Evolutionary conservation across 2,888 invertebrate genomes (phyloP).

Genomic region (Rotaria socialis): DNA sequence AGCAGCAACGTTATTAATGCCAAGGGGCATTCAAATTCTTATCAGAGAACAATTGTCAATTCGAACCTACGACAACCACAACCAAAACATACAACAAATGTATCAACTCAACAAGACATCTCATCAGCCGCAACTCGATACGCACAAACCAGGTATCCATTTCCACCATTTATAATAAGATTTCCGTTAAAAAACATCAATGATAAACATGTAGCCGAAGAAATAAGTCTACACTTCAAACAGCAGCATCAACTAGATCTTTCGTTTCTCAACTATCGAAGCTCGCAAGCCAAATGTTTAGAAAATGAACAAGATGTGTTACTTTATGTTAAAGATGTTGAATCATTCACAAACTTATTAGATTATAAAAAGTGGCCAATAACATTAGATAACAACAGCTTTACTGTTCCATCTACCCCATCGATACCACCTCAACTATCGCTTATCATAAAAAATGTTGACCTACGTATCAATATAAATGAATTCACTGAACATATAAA

Average conservation of each 20-base stretch:
- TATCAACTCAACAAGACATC: background rate
- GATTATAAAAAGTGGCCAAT: background rate
- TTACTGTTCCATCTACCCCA: background rate
- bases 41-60: too few relatives aligned
- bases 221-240: background rate
- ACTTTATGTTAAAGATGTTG: background rate
- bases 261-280: background rate
- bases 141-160: slow-evolving; percentile 3
- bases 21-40: too few relatives aligned
- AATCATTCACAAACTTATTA: background rate
- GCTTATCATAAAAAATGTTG: background rate
- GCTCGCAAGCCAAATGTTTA: background rate
- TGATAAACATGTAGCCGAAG: background rate
- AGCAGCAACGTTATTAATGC: too few relatives aligned
- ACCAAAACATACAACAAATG: too few relatives aligned
- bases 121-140: background rate
- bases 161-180: background rate
- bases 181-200: background rate
- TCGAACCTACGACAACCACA: too few relatives aligned
- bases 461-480: background rate
- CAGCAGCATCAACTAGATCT: background rate
- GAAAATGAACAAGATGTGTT: background rate
- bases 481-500: background rate
- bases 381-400: background rate
- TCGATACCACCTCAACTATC: background rate